Evolutionary conservation across 2,113 vertebrate species (phyloP).

Genomic region (Gallinago paraguaiae): DNA sequence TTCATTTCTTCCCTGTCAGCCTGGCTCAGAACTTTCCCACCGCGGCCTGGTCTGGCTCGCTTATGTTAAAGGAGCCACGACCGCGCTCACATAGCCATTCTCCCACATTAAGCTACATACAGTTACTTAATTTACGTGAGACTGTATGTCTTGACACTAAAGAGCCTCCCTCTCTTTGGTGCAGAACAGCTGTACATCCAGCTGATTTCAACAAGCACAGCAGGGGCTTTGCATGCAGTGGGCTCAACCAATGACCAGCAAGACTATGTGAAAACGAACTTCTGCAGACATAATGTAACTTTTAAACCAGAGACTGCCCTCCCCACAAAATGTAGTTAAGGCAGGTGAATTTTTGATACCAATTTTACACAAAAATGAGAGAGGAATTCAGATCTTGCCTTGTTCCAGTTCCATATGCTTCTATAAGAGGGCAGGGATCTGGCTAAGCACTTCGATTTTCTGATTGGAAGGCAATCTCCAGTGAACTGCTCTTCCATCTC

Average conservation of each 20-base stretch:
- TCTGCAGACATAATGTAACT: background rate
- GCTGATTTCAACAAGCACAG: background rate
- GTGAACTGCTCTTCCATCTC: background rate
- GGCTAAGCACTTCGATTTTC: background rate
- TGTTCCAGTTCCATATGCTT: background rate
- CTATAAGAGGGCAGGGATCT: background rate
- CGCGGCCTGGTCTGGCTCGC: no score
- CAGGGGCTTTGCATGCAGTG: background rate
- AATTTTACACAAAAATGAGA: background rate
- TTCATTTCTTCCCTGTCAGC: no score
- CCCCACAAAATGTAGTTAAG: background rate
- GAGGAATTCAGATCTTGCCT: background rate
- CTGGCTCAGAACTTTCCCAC: no score
- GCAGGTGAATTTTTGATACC: background rate
- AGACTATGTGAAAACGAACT: background rate
- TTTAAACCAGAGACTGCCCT: background rate
- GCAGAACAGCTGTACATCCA: background rate
- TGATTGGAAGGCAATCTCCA: background rate
- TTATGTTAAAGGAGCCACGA: no score
- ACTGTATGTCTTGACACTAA: background rate
- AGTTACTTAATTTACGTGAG: conserved; percentile 9
- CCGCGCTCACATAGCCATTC: no score
- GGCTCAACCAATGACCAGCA: background rate
- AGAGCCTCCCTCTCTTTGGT: background rate
- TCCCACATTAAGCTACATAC: background rate